These are phyloP conservation scores for Planococcus citri DNA, from an alignment of 1,140 invertebrate genomes.

Conservation along the genomic window DNA sequence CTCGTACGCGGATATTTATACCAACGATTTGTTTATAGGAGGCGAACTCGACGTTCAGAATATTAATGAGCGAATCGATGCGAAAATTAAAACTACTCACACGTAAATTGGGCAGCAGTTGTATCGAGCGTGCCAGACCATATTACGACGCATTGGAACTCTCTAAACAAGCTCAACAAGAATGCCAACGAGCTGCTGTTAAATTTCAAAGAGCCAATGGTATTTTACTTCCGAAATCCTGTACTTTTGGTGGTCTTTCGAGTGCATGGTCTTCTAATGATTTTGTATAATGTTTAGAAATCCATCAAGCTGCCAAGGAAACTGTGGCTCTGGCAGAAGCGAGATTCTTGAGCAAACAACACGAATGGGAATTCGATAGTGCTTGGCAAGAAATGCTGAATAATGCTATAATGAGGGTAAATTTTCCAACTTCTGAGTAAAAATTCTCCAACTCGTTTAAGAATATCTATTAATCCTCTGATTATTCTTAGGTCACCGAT, in stretches of 20 bases:
- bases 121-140: conserved; percentile 77
- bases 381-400: conserved; percentile 98
- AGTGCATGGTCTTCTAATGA: neutral
- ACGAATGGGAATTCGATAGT: conserved; percentile 77
- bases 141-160: conserved; percentile 72
- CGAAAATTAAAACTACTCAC: conserved; percentile 66
- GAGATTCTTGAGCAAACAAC: conserved; percentile 64
- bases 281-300: conserved; percentile 41
- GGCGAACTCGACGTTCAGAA: conserved; percentile 67
- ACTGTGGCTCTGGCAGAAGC: conserved; percentile 84
- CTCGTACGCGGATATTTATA: conserved; percentile 3
- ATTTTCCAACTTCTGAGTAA: conserved; percentile 27
- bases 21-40: conserved; percentile 41
- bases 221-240: conserved; percentile 31
- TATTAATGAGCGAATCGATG: conserved; percentile 72
- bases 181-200: conserved; percentile 79
- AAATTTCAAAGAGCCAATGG: conserved; percentile 85
- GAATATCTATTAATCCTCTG: neutral
- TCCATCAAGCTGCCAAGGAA: conserved; percentile 89
- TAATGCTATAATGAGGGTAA: conserved; percentile 81
- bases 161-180: conserved; percentile 55
- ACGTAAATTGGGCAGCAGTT: conserved; percentile 60
- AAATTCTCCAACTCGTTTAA: neutral
- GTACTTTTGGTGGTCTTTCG: neutral
- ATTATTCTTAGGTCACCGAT: conserved; percentile 65